phyloP scores from a whole-genome alignment of 1,140 invertebrate species.

The Philaenus spumarius region DNA sequence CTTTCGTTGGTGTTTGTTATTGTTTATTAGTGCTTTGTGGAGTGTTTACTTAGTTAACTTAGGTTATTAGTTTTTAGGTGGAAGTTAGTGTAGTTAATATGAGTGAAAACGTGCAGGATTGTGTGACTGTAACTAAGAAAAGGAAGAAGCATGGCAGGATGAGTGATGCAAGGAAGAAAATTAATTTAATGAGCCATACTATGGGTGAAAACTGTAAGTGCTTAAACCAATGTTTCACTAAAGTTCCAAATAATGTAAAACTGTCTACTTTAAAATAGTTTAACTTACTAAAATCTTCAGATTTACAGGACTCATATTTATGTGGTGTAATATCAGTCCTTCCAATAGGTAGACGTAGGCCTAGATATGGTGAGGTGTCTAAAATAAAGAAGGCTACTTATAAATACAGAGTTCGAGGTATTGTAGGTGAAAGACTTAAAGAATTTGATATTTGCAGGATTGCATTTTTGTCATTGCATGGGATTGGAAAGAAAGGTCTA shows the following conservation, averaged over 20 bases:
- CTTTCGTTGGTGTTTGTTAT: no score
- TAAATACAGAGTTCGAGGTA: neutral
- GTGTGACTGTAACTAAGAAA: no score
- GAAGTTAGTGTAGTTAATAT: no score
- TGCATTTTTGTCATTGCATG: neutral
- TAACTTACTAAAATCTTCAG: neutral
- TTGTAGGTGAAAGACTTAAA: no score
- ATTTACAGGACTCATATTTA: neutral
- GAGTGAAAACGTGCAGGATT: no score
- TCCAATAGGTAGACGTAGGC: no score
- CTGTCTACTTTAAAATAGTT: neutral
- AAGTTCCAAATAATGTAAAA: neutral
- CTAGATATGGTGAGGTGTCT: neutral
- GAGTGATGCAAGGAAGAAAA: neutral
- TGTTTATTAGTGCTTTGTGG: no score
- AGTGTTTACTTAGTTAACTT: no score
- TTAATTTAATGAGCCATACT: neutral
- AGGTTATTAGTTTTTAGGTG: no score
- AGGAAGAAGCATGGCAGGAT: constrained; percentile 1
- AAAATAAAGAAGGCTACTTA: neutral
- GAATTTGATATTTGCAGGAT: neutral
- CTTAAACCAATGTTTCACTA: neutral
- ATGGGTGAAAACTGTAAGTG: neutral
- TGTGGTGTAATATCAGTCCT: neutral
- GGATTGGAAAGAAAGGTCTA: neutral